Evolutionary conservation across 2,888 invertebrate species (phyloP).

Genomic region (Sipha maydis): DNA sequence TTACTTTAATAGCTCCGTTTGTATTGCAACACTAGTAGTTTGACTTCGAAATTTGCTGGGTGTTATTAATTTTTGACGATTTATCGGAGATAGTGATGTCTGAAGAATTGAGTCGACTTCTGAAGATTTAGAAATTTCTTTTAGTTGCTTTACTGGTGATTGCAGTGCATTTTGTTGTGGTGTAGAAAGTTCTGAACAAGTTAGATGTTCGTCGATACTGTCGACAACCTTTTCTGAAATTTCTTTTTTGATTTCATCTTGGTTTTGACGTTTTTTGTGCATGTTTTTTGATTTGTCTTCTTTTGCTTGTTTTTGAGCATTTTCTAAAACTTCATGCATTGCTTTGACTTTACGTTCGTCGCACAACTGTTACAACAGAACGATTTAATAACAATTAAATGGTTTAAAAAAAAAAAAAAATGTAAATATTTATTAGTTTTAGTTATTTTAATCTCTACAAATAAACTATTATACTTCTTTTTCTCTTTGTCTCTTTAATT

Average conservation of each 20-base stretch:
- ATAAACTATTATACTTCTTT: slow-evolving; percentile 71
- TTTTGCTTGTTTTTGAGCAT: slow-evolving; percentile 77
- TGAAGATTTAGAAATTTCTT: slow-evolving; percentile 21
- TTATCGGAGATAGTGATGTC: slow-evolving; percentile 28
- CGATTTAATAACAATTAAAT: background rate
- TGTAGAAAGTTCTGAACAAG: background rate
- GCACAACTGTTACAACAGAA: slow-evolving; percentile 65
- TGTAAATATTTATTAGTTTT: background rate
- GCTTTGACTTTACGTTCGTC: slow-evolving; percentile 75
- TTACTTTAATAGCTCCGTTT: slow-evolving; percentile 49
- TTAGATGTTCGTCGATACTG: background rate
- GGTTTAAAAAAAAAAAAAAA: background rate
- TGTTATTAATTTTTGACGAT: slow-evolving; percentile 50
- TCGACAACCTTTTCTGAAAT: background rate
- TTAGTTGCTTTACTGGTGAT: background rate
- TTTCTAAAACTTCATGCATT: slow-evolving; percentile 79
- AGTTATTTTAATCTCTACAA: background rate
- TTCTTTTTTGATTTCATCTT: slow-evolving; percentile 45
- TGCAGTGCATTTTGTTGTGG: background rate
- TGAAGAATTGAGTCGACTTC: slow-evolving; percentile 41
- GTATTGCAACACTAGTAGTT: slow-evolving; percentile 47
- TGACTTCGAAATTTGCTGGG: slow-evolving; percentile 54
- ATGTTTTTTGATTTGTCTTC: slow-evolving; percentile 71
- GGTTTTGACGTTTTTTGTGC: slow-evolving; percentile 63
- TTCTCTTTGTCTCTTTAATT: slow-evolving; percentile 72